These are phyloP conservation scores for Geopemphigus sp. DNA, from an alignment of 1,140 invertebrate species.

Conservation along the genomic window DNA sequence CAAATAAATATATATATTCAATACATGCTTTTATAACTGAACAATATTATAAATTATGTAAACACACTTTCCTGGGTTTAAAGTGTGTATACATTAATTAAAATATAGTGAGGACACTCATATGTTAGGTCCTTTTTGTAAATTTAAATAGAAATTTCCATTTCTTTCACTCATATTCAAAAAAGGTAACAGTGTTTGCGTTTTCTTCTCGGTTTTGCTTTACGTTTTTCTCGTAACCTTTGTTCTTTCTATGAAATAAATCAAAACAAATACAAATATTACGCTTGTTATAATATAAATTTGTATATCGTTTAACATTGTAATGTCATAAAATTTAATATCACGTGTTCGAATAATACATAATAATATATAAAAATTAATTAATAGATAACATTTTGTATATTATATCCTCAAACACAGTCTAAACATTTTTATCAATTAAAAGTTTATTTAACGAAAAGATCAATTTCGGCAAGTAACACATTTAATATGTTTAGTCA, in stretches of 20 bases:
- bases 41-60: conserved; percentile 46
- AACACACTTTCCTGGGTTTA: conserved; percentile 36
- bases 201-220: conserved; percentile 48
- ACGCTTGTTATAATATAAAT: too few species aligned
- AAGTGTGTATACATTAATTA: conserved; percentile 44
- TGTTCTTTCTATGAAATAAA: conserved; percentile 51
- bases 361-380: too few species aligned
- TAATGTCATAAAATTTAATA: too few species aligned
- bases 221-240: conserved; percentile 50
- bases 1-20: conserved; percentile 39
- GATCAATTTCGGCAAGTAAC: too few species aligned
- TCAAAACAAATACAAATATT: neutral
- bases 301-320: too few species aligned
- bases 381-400: too few species aligned
- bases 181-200: conserved; percentile 50
- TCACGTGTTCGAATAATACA: too few species aligned
- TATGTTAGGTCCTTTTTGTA: conserved; percentile 25
- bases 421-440: too few species aligned
- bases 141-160: conserved; percentile 47
- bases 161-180: conserved; percentile 41
- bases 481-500: too few species aligned
- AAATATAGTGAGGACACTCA: conserved; percentile 23
- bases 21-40: conserved; percentile 43
- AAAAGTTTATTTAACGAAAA: too few species aligned
- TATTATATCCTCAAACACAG: too few species aligned